These are phyloP conservation scores for Notiomystis cincta DNA, from an alignment of 2,113 vertebrate genomes.

Conservation along the genomic window DNA sequence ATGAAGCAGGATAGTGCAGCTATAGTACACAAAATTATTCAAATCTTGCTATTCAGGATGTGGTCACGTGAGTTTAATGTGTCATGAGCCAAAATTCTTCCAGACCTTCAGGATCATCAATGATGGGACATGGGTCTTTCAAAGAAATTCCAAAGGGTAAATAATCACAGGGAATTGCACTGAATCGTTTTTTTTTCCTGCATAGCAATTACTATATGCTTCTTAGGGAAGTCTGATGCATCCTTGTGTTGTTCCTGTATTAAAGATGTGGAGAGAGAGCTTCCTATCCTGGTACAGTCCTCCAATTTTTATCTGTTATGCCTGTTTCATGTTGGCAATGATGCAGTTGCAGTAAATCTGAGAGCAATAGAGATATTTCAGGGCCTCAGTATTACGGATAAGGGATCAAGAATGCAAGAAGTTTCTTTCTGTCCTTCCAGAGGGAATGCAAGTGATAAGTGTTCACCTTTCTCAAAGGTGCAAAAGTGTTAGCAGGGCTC, in stretches of 20 bases:
- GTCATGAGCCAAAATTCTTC: background rate
- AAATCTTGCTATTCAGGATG: background rate
- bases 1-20: background rate
- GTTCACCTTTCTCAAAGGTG: background rate
- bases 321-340: background rate
- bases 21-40: rapidly evolving
- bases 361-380: background rate
- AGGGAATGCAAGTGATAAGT: no score
- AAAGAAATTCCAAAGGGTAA: background rate
- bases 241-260: background rate
- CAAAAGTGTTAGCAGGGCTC: background rate
- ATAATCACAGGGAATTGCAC: background rate
- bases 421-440: background rate
- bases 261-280: background rate
- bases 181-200: background rate
- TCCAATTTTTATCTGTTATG: background rate
- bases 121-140: background rate
- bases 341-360: background rate
- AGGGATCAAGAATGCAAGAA: background rate
- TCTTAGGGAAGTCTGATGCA: background rate
- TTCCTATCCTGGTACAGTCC: background rate
- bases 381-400: background rate
- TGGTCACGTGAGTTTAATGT: background rate
- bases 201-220: background rate
- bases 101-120: background rate